A percentile compares a stretch with the other conserved stretches of the same genome.
These are phyloP conservation scores for Cnemophilus loriae DNA, from an alignment of 2,113 vertebrate genomes.

Conservation along the genomic window DNA sequence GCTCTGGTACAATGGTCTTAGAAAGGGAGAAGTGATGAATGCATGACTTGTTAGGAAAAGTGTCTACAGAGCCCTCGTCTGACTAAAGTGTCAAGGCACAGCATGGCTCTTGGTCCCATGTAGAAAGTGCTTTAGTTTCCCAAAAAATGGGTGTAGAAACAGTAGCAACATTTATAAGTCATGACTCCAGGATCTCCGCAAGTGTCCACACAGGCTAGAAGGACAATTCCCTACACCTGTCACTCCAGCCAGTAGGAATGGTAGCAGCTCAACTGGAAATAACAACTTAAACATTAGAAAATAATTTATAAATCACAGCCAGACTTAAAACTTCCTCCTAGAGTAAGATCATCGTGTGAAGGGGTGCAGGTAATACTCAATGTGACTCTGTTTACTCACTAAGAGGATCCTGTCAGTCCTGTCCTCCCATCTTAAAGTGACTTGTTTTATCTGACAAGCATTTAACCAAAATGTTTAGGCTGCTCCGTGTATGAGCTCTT, in stretches of 20 bases:
- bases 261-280: not conserved
- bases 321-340: not conserved
- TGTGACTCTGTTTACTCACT: not conserved
- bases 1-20: not conserved
- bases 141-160: not conserved
- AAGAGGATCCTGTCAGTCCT: not conserved
- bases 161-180: not conserved
- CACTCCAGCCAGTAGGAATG: fast-evolving
- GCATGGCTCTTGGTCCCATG: not conserved
- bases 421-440: not conserved
- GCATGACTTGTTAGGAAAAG: not conserved
- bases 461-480: not conserved
- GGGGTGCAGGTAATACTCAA: not conserved
- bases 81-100: not conserved
- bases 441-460: fast-evolving
- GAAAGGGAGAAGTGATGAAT: not conserved
- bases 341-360: not conserved
- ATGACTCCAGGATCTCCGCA: not conserved
- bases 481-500: not conserved
- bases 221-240: not conserved
- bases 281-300: not conserved
- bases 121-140: not conserved
- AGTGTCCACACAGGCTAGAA: not conserved
- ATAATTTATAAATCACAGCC: not conserved
- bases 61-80: not conserved